Base-by-base conservation (phyloP, 23 tunicate genomes). In the Halocynthia roretzi region DNA sequence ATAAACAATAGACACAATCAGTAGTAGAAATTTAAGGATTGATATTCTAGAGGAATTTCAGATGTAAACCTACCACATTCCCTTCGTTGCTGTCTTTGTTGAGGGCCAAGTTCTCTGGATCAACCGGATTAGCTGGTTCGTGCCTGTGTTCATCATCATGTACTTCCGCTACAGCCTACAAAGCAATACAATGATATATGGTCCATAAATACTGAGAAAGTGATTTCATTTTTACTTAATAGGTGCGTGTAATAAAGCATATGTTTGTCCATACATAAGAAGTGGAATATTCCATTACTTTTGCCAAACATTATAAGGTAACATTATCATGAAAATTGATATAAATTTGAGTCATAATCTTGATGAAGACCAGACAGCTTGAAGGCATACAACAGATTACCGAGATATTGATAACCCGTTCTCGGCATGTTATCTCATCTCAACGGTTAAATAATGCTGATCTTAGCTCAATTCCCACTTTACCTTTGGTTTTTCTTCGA, bases 111-210 rank as follows among this genome's bases (percentile, higher is more conserved):
- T 74, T 74, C 8, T 71, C 85, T 10, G 85, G 85, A 54, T 75
- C 80, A 75, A 87, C 54, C 6, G 98, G 98, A 51, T 86, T 92
- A 6, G 87, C 83, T 20, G 98, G 98, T 75, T 92, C 98, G 80
- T 92, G 98, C 21, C 98, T 52, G 68, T 92, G 98, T 15, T 82
- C 91, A 65, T 77, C 53, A 6, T 81, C 83, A 17, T 82, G 82
- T 6, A 79, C 85, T 78, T 75, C 85, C 0, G 85, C 97, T n/a
- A 81, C 68, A 8, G 86, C 86, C 52, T 74, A 48, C 10, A 51
- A 21, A 15, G 50, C 49, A 50, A 15, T 8, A 52, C 49, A 71
- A 31, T 31, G 44, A 31, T 31, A 31, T 2, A 58, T 58, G 64
- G 64, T 58, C 64, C 18, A 14, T 58, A 1, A 58, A 58, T 14